A percentile compares a stretch with the other conserved stretches of the same genome.
Conservation (phyloP, 2,888 invertebrate species). For the Cephus pulcher region DNA sequence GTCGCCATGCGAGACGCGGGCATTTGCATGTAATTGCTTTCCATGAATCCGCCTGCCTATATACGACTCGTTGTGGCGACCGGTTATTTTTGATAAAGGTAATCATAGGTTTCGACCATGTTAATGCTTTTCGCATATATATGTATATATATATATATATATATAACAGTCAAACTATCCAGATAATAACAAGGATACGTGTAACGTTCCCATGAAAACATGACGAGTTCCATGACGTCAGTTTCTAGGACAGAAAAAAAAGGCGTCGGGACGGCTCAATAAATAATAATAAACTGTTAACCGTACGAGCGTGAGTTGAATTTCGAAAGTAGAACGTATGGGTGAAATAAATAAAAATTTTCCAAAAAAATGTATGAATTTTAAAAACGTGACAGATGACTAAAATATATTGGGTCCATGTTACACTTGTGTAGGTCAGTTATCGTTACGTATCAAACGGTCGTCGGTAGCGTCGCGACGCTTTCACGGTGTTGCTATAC, state of each 20-base stretch:
- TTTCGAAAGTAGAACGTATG: background rate
- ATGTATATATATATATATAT: background rate
- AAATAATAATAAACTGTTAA: background rate
- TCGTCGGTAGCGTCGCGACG: background rate
- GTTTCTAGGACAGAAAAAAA: background rate
- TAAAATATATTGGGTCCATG: background rate
- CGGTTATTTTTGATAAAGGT: conserved; percentile 43
- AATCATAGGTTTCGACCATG: conserved; percentile 49
- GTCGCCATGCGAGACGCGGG: conserved; percentile 53
- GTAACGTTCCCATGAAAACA: background rate
- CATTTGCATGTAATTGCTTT: conserved; percentile 63
- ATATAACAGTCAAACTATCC: background rate
- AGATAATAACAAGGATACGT: background rate
- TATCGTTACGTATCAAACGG: background rate
- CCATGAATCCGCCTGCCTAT: conserved; percentile 46
- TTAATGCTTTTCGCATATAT: background rate
- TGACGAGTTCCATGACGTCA: background rate
- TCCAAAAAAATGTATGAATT: background rate
- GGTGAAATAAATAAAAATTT: background rate
- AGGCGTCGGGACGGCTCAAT: background rate
- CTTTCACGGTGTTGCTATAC: background rate
- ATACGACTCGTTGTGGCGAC: background rate
- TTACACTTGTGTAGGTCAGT: background rate
- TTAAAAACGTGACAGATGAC: no score
- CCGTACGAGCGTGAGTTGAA: background rate